Conservation (phyloP, 2,888 invertebrate genomes). For the Heliconius cydno region DNA sequence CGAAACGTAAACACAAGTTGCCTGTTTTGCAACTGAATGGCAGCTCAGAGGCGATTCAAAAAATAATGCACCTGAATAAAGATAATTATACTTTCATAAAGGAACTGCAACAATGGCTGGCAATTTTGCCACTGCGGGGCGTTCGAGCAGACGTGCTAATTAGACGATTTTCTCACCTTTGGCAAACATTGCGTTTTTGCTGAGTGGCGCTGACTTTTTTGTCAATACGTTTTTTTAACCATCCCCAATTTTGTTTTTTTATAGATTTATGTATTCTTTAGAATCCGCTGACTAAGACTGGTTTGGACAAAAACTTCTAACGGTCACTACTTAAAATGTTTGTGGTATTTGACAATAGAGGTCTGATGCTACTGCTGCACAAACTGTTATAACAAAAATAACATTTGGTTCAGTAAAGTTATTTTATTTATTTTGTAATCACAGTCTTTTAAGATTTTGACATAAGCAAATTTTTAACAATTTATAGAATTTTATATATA, state of each 20-base stretch:
- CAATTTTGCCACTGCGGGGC: conserved; percentile 64
- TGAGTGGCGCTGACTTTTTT: conserved; percentile 40
- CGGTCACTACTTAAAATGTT: conserved; percentile 22
- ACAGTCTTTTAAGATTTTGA: background rate
- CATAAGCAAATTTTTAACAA: too few relatives aligned
- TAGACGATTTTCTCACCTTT: conserved; percentile 81
- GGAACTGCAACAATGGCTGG: conserved; percentile 65
- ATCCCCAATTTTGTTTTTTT: conserved; percentile 28
- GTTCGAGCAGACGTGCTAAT: conserved; percentile 68
- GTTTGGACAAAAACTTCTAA: conserved; percentile 24
- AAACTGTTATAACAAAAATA: background rate
- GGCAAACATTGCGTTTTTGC: conserved; percentile 60
- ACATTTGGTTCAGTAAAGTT: background rate
- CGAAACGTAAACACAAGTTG: conserved; percentile 71
- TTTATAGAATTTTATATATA: too few relatives aligned
- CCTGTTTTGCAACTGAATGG: conserved; percentile 73
- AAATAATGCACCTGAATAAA: conserved; percentile 75
- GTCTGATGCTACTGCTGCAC: conserved; percentile 1
- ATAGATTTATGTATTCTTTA: conserved; percentile 24
- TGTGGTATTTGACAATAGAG: conserved; percentile 9
- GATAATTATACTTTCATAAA: conserved; percentile 76
- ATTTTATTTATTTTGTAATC: background rate
- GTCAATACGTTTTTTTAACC: conserved; percentile 36
- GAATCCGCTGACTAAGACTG: background rate
- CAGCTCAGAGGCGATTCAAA: conserved; percentile 60